Percentiles rank a stretch among this genome's conserved stretches.
These are phyloP conservation scores for Chironomus tepperi DNA, from an alignment of 1,140 invertebrate species.

Conservation along the genomic window DNA sequence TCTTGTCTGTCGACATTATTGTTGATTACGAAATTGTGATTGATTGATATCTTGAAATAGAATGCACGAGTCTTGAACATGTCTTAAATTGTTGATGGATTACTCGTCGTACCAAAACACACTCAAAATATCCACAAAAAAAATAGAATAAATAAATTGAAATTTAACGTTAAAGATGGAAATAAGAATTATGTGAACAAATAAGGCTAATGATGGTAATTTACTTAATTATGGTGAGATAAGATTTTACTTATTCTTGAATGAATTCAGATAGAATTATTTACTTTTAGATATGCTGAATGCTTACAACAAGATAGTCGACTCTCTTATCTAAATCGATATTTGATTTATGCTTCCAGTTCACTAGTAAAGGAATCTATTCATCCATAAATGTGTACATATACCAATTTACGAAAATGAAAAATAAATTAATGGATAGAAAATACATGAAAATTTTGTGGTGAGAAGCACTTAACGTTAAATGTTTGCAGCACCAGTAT, in stretches of 20 bases:
- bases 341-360: background rate
- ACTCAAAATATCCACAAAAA: no score
- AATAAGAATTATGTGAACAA: background rate
- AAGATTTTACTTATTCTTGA: background rate
- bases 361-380: background rate
- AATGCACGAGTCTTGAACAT: background rate
- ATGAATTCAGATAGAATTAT: no score
- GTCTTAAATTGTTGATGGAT: background rate
- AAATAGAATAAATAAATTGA: no score
- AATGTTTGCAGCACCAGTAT: background rate
- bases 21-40: background rate
- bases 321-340: slow-evolving; percentile 13
- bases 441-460: background rate
- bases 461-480: background rate
- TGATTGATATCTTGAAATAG: slow-evolving; percentile 14
- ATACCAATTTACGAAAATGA: no score
- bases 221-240: background rate
- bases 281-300: background rate
- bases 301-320: background rate
- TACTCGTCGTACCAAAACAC: background rate
- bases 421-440: no score
- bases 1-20: background rate
- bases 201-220: slow-evolving; percentile 8
- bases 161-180: no score
- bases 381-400: no score